phyloP scores from a whole-genome alignment of 1,140 invertebrate genomes.

The Bicyclus anynana region DNA sequence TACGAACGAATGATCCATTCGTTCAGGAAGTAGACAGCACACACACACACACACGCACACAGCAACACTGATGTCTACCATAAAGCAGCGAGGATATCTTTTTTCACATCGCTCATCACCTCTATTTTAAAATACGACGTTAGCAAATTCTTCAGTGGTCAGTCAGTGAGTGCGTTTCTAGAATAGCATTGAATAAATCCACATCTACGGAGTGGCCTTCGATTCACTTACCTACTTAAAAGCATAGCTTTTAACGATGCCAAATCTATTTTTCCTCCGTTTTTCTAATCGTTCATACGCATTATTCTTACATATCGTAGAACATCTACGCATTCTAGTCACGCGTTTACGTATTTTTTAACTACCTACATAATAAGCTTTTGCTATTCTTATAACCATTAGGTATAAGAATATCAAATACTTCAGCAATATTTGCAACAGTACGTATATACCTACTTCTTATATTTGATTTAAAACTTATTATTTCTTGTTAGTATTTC shows the following conservation, averaged over 20 bases:
- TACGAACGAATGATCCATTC: not conserved
- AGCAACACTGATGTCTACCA: not conserved
- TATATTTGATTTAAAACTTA: too few relatives aligned
- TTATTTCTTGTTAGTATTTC: too few relatives aligned
- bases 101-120: not conserved
- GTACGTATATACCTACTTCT: too few relatives aligned
- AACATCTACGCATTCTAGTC: not conserved
- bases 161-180: slow-evolving; percentile 29
- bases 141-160: slow-evolving; percentile 16
- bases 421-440: not conserved
- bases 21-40: not conserved
- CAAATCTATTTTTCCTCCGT: slow-evolving; percentile 39
- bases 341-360: not conserved
- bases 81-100: not conserved
- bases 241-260: slow-evolving; percentile 40
- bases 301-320: slow-evolving; percentile 1
- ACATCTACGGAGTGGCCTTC: slow-evolving; percentile 35
- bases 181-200: slow-evolving; percentile 42
- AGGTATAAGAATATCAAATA: too few relatives aligned
- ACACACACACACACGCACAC: too few relatives aligned
- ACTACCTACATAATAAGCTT: not conserved
- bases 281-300: slow-evolving; percentile 6
- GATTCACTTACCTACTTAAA: slow-evolving; percentile 39
- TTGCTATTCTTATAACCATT: not conserved
- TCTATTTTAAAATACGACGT: slow-evolving; percentile 10